Evolutionary conservation across 2,113 vertebrate genomes (phyloP).

Genomic region (Chaetodon trifascialis): DNA sequence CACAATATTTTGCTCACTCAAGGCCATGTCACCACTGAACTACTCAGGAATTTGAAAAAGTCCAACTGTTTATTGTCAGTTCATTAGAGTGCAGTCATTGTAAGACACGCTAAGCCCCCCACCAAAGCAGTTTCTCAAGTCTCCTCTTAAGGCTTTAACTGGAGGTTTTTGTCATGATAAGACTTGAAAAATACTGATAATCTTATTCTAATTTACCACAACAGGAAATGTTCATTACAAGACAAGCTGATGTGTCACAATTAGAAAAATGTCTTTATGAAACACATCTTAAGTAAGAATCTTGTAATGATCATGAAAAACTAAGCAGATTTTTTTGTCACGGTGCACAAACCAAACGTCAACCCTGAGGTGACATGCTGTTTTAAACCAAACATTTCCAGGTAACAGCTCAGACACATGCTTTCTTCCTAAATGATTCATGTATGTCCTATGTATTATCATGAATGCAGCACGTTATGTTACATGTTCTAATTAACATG

Average conservation of each 20-base stretch:
- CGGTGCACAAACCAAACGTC: background rate
- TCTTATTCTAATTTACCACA: background rate
- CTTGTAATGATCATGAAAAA: background rate
- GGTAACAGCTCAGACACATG: background rate
- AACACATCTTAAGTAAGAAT: background rate
- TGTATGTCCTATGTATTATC: background rate
- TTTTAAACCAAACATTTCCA: conserved; percentile 4
- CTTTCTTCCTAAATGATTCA: conserved; percentile 4
- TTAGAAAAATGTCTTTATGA: background rate
- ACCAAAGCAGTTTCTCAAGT: background rate
- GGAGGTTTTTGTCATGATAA: background rate
- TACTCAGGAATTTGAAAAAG: background rate
- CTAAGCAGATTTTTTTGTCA: background rate
- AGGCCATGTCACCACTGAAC: background rate
- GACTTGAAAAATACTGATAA: background rate
- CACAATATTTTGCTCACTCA: background rate
- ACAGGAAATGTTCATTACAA: background rate
- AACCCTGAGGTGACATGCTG: background rate
- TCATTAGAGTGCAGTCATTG: background rate
- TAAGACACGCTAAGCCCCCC: background rate
- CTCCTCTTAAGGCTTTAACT: background rate
- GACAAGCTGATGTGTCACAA: background rate
- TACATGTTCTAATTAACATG: background rate
- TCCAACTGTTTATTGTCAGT: background rate
- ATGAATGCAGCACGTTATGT: background rate